Base-by-base conservation (phyloP, 1,140 invertebrate species). In the Drosophila obscura region DNA sequence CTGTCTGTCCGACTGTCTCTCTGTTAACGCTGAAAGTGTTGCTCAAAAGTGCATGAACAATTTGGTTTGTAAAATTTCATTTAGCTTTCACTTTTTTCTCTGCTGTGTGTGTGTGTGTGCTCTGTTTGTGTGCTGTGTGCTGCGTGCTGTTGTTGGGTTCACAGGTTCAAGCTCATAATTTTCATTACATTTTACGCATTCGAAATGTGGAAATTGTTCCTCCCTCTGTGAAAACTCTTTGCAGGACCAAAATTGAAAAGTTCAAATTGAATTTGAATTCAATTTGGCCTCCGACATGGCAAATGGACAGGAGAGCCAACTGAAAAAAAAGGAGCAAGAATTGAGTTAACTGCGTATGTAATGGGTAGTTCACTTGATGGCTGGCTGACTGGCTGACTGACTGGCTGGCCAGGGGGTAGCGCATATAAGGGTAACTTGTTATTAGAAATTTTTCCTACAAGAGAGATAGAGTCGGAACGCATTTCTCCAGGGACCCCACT, bases 201-300 rank as follows among this genome's bases (percentile, higher is more conserved):
- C 26, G 71, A 88, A 88, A 88, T 87, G 71, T 73, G 60, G 61
- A 80, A 79, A 83, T 46, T 63, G 52, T 43, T 56, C 52, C 44
- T 48, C 13, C 24, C 53, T 64, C 45, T 56, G 35, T 64, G 49
- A 63, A 51, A 50, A 51, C 46, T 51, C 50, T 66, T 55, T 64
- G 64, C 51, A 41, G 31, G 48, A 8, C 26, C 76, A 43, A 90
- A 90, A 90, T 90, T 90, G 87, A 90, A 90, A 90, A 90, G 87
- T 90, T 90, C 87, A 90, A 90, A 90, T 90, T 90, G 82, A 90
- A 90, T 90, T 90, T 90, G 82, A 90, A 90, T 90, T 87, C 87
- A 90, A 90, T 90, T 90, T 90, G 58, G 66, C 65, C 83, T 68
- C 48, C 68, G 88, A 63, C 76, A 49, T 51, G 28, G 68, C 65